Evolutionary conservation across 2,888 invertebrate genomes (phyloP).

Genomic region (Dicroscelio sp.): DNA sequence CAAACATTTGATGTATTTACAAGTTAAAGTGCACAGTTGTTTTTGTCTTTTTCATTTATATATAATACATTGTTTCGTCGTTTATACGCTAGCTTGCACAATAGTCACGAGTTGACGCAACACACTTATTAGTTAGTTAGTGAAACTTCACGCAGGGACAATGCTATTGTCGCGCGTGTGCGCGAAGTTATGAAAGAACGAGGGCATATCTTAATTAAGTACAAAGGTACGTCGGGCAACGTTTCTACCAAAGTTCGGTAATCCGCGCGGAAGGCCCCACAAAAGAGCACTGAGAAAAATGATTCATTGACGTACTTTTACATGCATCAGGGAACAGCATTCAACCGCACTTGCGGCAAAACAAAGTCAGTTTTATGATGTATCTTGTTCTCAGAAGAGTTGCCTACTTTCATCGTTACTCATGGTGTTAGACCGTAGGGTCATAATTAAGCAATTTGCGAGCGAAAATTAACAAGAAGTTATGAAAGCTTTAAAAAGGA

Average conservation of each 20-base stretch:
- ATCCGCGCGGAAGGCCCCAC: constrained; percentile 81
- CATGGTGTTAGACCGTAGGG: not conserved
- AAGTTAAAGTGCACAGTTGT: constrained; percentile 68
- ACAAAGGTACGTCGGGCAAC: constrained; percentile 88
- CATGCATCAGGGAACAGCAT: constrained; percentile 31
- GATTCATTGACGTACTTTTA: constrained; percentile 64
- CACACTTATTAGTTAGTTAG: constrained; percentile 84
- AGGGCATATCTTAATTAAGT: constrained; percentile 90
- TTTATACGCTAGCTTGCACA: constrained; percentile 64
- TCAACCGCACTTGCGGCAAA: not conserved
- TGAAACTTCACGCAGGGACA: constrained; percentile 82
- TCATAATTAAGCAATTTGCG: too few relatives aligned
- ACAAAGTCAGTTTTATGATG: constrained; percentile 22
- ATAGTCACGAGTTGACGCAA: constrained; percentile 79
- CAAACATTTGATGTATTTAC: constrained; percentile 74
- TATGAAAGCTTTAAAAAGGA: too few relatives aligned
- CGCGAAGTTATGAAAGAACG: constrained; percentile 91
- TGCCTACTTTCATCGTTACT: constrained; percentile 29
- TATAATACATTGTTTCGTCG: constrained; percentile 71
- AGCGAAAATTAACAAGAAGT: too few relatives aligned
- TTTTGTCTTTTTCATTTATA: constrained; percentile 51
- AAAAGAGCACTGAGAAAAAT: constrained; percentile 77
- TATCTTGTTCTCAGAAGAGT: constrained; percentile 19
- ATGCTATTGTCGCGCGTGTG: constrained; percentile 78
- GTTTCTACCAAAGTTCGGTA: constrained; percentile 77